Evolutionary conservation across 2,888 invertebrate genomes (phyloP), one percentile per base, ranked within the genome.

Genomic region (Pomacea canaliculata): DNA sequence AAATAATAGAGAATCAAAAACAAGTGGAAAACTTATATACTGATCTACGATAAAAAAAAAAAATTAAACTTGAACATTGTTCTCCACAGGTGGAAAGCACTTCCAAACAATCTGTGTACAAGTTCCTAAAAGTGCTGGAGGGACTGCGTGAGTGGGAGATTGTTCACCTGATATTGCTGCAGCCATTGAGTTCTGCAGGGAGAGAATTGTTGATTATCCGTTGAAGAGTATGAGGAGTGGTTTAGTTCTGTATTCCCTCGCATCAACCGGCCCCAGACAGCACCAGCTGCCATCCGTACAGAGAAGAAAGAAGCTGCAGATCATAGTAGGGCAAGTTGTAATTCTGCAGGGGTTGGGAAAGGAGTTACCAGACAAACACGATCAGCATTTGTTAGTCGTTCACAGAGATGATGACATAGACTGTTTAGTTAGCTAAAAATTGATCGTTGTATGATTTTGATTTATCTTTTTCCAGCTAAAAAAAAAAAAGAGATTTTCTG

Each of bases 221-320:
- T 89, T 8, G 90, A 90, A 27, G 90, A 90, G 51, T 91, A 87
- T 74, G 90, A 90, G 78, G 86, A 86, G 46, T 90, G 90, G 90
- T 90, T 91, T 80, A 80, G 80, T 46, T 83, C 87, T 48, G 83
- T 84, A 51, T 90, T 90, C 77, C 90, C 90, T 1, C 80, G 80
- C 48, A 83, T 90, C 1, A 77, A 79, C 12, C 81, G 89, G 63
- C 90, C 90, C 27, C 87, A 88, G 71, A 89, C 89, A 12, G 87
- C 88, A 0, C 88, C 88, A 9, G 82, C 85, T 49, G 76, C 48
- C 13, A n/a, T 72, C 16, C 67, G 70, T 51, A 73, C 62, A 18
- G 70, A 74, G 0, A 59, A 60, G 19, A 60, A 70, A 19, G 37
- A 60, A 18, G 18, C 48, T 48, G 62, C 51, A 56, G 12, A 73